Evolutionary conservation across 2,113 vertebrate genomes (phyloP).

Genomic region (Psittacara wagleri): DNA sequence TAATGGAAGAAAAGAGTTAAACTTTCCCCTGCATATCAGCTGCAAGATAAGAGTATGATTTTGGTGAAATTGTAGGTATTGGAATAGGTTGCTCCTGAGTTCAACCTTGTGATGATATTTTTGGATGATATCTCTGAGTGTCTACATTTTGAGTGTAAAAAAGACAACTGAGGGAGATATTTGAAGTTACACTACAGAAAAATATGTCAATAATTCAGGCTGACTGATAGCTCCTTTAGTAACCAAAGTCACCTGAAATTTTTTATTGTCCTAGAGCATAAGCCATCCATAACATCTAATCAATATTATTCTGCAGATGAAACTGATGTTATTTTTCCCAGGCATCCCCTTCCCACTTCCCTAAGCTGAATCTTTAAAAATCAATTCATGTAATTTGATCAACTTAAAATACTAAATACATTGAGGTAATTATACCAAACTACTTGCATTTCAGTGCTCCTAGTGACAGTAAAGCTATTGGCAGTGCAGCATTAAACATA

Average conservation of each 20-base stretch:
- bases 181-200: conserved; percentile 41
- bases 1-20: background rate
- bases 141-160: conserved; percentile 55
- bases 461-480: background rate
- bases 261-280: conserved; percentile 43
- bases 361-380: conserved; percentile 9
- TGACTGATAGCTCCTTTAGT: conserved; percentile 52
- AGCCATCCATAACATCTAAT: conserved; percentile 58
- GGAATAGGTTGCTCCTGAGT: background rate
- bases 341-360: background rate
- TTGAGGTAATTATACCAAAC: background rate
- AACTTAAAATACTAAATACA: conserved; percentile 8
- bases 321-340: background rate
- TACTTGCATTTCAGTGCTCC: background rate
- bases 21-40: background rate
- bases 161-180: conserved; percentile 32
- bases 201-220: conserved; percentile 56
- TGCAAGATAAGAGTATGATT: background rate
- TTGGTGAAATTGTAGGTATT: background rate
- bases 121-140: conserved; percentile 3
- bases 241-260: conserved; percentile 55
- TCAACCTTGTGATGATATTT: background rate
- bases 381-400: background rate
- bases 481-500: background rate
- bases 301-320: conserved; percentile 24